Evolutionary conservation across 1,140 invertebrate species (phyloP).

Genomic region (Glossosoma conforme): DNA sequence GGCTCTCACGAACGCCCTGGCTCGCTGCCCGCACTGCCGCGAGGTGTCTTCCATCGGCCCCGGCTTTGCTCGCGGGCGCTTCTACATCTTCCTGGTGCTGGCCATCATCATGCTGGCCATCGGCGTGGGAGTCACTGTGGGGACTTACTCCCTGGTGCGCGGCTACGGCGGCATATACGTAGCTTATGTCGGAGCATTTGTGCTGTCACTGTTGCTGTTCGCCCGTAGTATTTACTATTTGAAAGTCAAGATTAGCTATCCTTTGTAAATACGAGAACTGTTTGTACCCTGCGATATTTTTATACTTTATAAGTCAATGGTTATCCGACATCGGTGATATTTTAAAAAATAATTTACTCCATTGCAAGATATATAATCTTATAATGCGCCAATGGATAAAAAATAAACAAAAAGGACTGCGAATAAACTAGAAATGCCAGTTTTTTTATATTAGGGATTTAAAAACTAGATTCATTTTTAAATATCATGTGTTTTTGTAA

Average conservation of each 20-base stretch:
- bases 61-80: conserved; percentile 73
- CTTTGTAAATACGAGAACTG: conserved; percentile 67
- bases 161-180: conserved; percentile 75
- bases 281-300: too few relatives aligned
- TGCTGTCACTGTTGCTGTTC: conserved; percentile 67
- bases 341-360: too few relatives aligned
- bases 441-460: too few relatives aligned
- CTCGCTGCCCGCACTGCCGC: conserved; percentile 93
- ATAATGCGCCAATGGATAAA: too few relatives aligned
- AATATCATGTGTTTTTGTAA: too few relatives aligned
- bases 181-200: conserved; percentile 75
- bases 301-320: too few relatives aligned
- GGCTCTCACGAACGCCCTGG: conserved; percentile 86
- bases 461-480: too few relatives aligned
- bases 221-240: conserved; percentile 81
- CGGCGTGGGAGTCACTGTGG: conserved; percentile 74
- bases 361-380: too few relatives aligned
- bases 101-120: conserved; percentile 67
- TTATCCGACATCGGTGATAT: too few relatives aligned
- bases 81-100: conserved; percentile 74
- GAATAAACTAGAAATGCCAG: too few relatives aligned
- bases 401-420: too few relatives aligned
- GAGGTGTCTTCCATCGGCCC: conserved; percentile 90
- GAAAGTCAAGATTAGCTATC: conserved; percentile 82
- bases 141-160: conserved; percentile 51